These are phyloP conservation scores for Perca flavescens DNA, from an alignment of 2,113 vertebrate genomes.

Conservation along the genomic window DNA sequence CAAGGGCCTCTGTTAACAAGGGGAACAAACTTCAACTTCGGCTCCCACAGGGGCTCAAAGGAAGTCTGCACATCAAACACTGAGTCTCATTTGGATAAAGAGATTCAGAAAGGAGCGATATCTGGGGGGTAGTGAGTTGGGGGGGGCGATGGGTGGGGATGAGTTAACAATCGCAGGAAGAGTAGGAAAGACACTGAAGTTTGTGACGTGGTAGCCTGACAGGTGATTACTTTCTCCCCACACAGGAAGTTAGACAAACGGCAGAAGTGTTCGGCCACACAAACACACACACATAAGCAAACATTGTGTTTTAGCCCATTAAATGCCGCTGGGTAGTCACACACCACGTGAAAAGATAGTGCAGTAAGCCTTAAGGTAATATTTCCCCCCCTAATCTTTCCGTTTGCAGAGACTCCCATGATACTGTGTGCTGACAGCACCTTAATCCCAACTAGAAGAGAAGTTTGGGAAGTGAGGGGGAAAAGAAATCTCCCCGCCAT, in stretches of 20 bases:
- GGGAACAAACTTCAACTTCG: slow-evolving; percentile 65
- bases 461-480: slow-evolving; percentile 54
- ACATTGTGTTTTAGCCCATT: slow-evolving; percentile 31
- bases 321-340: slow-evolving; percentile 22
- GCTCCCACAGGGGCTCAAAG: slow-evolving; percentile 51
- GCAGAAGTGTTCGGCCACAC: slow-evolving; percentile 21
- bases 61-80: slow-evolving; percentile 67
- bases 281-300: slow-evolving; percentile 20
- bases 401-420: slow-evolving; percentile 72
- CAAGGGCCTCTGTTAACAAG: slow-evolving; percentile 62
- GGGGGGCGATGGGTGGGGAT: neutral
- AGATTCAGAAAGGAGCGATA: slow-evolving; percentile 26
- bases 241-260: slow-evolving; percentile 14
- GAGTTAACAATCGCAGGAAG: slow-evolving; percentile 16
- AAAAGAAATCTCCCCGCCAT: slow-evolving; percentile 27
- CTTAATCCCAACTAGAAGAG: slow-evolving; percentile 67
- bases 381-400: slow-evolving; percentile 73
- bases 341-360: slow-evolving; percentile 51
- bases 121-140: neutral
- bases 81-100: slow-evolving; percentile 47
- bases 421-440: slow-evolving; percentile 57
- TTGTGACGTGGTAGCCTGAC: neutral
- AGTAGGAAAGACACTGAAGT: neutral
- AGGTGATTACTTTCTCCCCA: slow-evolving; percentile 24
- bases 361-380: slow-evolving; percentile 63